phyloP scores from a whole-genome alignment of 2,888 invertebrate species.

The Galerucella calmariensis region DNA sequence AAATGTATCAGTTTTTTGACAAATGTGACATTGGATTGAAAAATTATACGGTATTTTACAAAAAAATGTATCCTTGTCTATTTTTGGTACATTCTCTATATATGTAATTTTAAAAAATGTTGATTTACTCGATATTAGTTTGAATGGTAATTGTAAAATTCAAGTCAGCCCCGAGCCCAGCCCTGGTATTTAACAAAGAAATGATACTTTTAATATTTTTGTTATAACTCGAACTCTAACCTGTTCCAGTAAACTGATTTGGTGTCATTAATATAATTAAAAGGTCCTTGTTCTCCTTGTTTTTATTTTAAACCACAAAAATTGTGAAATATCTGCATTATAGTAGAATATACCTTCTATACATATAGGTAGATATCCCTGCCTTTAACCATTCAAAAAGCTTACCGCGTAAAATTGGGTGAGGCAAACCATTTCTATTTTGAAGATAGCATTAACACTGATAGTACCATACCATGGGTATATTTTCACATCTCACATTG shows the following conservation, averaged over 20 bases:
- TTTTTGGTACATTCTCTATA: too few relatives aligned
- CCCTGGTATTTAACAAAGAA: too few relatives aligned
- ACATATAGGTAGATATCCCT: slow-evolving; percentile 6
- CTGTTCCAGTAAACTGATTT: slow-evolving; percentile 12
- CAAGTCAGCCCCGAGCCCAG: too few relatives aligned
- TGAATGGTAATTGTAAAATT: too few relatives aligned
- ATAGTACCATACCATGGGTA: slow-evolving; percentile 11
- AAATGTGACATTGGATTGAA: too few relatives aligned
- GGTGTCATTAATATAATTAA: slow-evolving; percentile 13
- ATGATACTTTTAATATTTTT: not conserved
- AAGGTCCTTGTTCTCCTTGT: slow-evolving; percentile 25
- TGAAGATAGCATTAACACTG: not conserved
- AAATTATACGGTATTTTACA: too few relatives aligned
- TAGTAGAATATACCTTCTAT: slow-evolving; percentile 17
- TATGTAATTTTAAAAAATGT: too few relatives aligned
- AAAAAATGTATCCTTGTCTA: too few relatives aligned
- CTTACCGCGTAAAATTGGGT: slow-evolving; percentile 14
- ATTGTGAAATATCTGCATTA: slow-evolving; percentile 19
- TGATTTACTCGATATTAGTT: too few relatives aligned
- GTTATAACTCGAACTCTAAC: not conserved
- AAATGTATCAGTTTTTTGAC: too few relatives aligned
- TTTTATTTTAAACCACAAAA: slow-evolving; percentile 25
- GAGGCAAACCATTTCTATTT: slow-evolving; percentile 14
- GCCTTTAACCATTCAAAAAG: slow-evolving; percentile 17
- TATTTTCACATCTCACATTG: slow-evolving; percentile 55